Conservation (phyloP, 2,113 vertebrate species). For the Cephalopholis sonnerati region DNA sequence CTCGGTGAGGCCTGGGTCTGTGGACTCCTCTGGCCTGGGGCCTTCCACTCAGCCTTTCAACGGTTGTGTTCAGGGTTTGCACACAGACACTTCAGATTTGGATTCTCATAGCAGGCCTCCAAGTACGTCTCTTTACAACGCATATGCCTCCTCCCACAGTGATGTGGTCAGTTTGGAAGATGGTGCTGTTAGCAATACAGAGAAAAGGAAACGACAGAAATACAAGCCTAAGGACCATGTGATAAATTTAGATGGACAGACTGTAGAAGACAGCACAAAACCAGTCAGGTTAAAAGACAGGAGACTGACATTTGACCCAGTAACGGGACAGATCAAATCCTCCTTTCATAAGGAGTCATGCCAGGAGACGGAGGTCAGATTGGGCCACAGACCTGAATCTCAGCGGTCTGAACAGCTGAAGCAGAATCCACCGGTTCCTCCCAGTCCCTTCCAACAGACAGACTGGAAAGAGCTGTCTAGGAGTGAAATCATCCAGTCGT, state of each 20-base stretch:
- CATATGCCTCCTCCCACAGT: slow-evolving; percentile 73
- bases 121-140: slow-evolving; percentile 65
- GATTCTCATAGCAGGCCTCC: slow-evolving; percentile 78
- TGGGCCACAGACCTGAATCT: slow-evolving; percentile 74
- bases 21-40: slow-evolving; percentile 79
- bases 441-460: slow-evolving; percentile 92
- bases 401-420: slow-evolving; percentile 86
- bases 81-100: slow-evolving; percentile 72
- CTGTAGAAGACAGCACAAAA: slow-evolving; percentile 87
- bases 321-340: slow-evolving; percentile 93
- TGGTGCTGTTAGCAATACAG: slow-evolving; percentile 81
- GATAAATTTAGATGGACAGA: slow-evolving; percentile 85
- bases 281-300: slow-evolving; percentile 94
- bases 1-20: slow-evolving; percentile 77
- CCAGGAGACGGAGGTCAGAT: slow-evolving; percentile 75
- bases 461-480: slow-evolving; percentile 95
- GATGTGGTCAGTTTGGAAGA: slow-evolving; percentile 85
- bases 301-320: slow-evolving; percentile 92
- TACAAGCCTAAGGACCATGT: slow-evolving; percentile 87
- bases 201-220: slow-evolving; percentile 90
- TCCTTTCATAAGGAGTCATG: slow-evolving; percentile 87
- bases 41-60: slow-evolving; percentile 82
- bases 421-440: slow-evolving; percentile 84
- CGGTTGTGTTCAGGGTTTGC: slow-evolving; percentile 79
- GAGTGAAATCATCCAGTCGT: slow-evolving; percentile 94